These are phyloP conservation scores for Thalassophryne amazonica DNA, from an alignment of 2,797 vertebrate genomes.

Conservation along the genomic window DNA sequence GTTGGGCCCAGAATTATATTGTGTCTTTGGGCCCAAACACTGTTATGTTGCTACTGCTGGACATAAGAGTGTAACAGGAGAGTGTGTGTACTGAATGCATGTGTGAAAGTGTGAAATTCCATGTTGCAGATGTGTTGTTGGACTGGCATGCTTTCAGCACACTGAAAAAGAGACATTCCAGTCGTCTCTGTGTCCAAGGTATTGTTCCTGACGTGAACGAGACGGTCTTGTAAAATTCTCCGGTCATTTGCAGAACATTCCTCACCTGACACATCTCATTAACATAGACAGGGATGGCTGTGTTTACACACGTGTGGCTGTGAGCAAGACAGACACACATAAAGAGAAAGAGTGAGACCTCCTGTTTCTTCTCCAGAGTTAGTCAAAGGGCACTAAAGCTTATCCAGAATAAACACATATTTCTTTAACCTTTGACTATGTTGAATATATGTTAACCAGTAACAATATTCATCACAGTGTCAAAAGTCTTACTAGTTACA, in stretches of 20 bases:
- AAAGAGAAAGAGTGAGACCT: neutral
- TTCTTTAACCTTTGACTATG: neutral
- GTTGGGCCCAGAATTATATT: too few relatives aligned
- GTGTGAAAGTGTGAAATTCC: constrained; percentile 49
- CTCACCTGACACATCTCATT: constrained; percentile 68
- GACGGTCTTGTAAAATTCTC: constrained; percentile 51
- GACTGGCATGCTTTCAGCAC: constrained; percentile 44
- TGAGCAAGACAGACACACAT: neutral
- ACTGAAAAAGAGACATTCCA: constrained; percentile 54
- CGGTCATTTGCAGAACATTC: constrained; percentile 61
- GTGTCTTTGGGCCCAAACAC: too few relatives aligned
- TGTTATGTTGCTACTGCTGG: too few relatives aligned
- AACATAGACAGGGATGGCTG: constrained; percentile 32
- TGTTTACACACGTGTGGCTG: neutral
- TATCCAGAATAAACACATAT: constrained; percentile 12
- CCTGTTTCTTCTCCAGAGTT: neutral
- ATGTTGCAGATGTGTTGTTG: constrained; percentile 56
- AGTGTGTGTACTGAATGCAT: neutral
- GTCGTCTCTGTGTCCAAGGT: constrained; percentile 45
- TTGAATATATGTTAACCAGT: neutral
- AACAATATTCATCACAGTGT: too few relatives aligned
- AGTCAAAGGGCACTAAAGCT: neutral
- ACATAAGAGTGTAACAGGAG: too few relatives aligned
- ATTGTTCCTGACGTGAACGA: constrained; percentile 59
- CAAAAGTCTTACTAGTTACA: too few relatives aligned